Evolutionary conservation across 2,113 vertebrate genomes (phyloP).

Genomic region (Tinamus guttatus): DNA sequence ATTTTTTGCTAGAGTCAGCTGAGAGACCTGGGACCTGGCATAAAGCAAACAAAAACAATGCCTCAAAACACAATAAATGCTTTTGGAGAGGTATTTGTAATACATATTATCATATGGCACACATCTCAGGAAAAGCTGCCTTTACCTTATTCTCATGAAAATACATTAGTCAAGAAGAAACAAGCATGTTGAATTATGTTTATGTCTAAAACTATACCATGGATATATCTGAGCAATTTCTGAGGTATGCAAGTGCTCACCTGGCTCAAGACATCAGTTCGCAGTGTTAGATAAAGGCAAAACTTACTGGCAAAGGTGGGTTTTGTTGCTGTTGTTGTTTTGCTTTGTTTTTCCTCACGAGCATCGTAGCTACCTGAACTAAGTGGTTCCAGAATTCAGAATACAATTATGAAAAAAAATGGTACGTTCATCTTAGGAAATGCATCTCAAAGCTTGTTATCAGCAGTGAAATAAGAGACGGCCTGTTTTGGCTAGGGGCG

Average conservation of each 20-base stretch:
- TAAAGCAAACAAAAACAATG: background rate
- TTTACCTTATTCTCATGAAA: background rate
- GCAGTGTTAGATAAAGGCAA: background rate
- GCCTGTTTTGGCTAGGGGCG: conserved; percentile 12
- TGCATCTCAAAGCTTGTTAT: conserved; percentile 17
- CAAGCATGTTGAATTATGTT: background rate
- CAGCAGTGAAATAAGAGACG: conserved; percentile 23
- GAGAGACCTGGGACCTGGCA: background rate
- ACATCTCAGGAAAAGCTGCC: background rate
- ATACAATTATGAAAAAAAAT: conserved; percentile 13
- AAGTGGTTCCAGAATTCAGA: background rate
- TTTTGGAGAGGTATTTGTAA: background rate
- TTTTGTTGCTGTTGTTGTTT: background rate
- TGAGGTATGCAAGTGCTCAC: background rate
- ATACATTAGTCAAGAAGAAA: background rate
- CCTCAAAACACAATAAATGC: background rate
- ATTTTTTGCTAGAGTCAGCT: background rate
- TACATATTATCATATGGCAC: background rate
- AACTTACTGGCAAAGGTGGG: background rate
- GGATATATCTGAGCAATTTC: background rate
- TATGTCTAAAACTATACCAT: background rate
- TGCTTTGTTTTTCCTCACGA: background rate
- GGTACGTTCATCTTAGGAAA: background rate
- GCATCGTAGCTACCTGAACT: background rate
- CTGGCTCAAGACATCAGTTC: background rate